Evolutionary conservation across 1,140 invertebrate species (phyloP), one percentile per base, ranked within the genome.

Genomic region (Semibalanus balanoides): DNA sequence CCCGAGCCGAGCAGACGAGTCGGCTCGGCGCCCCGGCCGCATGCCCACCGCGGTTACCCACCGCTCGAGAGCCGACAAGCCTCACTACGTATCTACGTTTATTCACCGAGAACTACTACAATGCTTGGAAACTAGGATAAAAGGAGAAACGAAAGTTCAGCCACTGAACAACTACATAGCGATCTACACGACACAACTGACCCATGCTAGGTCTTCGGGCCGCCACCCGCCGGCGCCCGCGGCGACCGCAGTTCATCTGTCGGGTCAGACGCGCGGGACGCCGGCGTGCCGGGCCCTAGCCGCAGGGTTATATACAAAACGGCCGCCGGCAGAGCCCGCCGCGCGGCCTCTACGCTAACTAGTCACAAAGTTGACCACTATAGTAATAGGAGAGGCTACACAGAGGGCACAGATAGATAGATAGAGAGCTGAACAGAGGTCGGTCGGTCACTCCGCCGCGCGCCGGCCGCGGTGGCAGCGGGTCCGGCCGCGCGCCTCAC

Each of bases 231-330:
- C 51, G 51, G 51, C 51, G 51, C 7, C 51, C 11, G 1, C 14
- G 51, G 14, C 51, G 51, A 64, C 51, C 7, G 35, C 35, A 17
- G 17, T 5, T 40, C 35, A 17, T 5, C 35, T 5, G 35, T 17
- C n/a, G n/a, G 35, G 35, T 40, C 35, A 17, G 35, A 5, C n/a
- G n/a, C 35, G 35, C 35, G 51, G 51, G 51, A 11, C 51, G 51
- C 11, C 51, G 11, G 51, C 51, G 51, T 1, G 51, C 51, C 51
- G 51, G 22, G 35, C 3, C 51, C 51, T 25, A 25, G 22, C 51
- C 51, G 51, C 51, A 64, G 51, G 51, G 51, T 64, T 64, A 64
- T 64, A 64, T 64, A 64, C 51, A 64, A 64, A 64, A 64, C 51
- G 22, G 51, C 51, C 51, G 51, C 22, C 22, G 51, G 51, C 51